Percentiles rank a stretch among this genome's conserved stretches.
These are phyloP conservation scores for Corythoichthys intestinalis DNA, from an alignment of 2,113 vertebrate species.

Conservation along the genomic window DNA sequence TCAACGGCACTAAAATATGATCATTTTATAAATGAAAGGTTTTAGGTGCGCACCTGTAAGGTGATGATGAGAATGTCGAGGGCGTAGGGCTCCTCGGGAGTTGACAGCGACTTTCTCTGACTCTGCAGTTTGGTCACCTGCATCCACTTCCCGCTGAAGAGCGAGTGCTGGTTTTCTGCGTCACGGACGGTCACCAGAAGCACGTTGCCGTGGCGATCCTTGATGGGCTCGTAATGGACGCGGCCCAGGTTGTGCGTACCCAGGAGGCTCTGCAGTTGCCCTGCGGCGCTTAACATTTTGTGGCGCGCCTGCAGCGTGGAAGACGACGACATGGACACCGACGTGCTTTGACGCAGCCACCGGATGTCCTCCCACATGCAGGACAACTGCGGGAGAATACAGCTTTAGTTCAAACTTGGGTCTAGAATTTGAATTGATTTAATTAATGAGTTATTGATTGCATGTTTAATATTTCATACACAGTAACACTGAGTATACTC, in stretches of 20 bases:
- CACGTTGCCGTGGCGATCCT: conserved; percentile 93
- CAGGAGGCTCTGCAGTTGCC: conserved; percentile 91
- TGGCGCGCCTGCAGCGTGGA: conserved; percentile 88
- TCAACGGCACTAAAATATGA: too few relatives aligned
- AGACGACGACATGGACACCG: conserved; percentile 87
- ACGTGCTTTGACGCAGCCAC: conserved; percentile 89
- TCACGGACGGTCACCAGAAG: conserved; percentile 89
- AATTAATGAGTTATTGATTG: too few relatives aligned
- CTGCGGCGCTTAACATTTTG: conserved; percentile 91
- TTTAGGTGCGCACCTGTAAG: conserved; percentile 79
- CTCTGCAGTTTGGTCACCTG: conserved; percentile 94
- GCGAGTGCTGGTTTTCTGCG: conserved; percentile 84
- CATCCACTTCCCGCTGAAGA: conserved; percentile 93
- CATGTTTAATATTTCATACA: too few relatives aligned
- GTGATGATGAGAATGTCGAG: conserved; percentile 96
- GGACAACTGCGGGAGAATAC: conserved; percentile 78
- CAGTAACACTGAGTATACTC: too few relatives aligned
- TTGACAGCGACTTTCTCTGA: conserved; percentile 96
- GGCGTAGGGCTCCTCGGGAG: conserved; percentile 93
- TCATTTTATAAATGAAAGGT: not conserved
- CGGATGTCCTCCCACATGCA: conserved; percentile 98
- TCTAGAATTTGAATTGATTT: too few relatives aligned
- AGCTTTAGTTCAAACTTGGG: too few relatives aligned
- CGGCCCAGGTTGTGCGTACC: conserved; percentile 93
- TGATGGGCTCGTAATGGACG: conserved; percentile 94